These are phyloP conservation scores for Phlogophora meticulosa DNA, from an alignment of 2,888 invertebrate species.

Conservation along the genomic window DNA sequence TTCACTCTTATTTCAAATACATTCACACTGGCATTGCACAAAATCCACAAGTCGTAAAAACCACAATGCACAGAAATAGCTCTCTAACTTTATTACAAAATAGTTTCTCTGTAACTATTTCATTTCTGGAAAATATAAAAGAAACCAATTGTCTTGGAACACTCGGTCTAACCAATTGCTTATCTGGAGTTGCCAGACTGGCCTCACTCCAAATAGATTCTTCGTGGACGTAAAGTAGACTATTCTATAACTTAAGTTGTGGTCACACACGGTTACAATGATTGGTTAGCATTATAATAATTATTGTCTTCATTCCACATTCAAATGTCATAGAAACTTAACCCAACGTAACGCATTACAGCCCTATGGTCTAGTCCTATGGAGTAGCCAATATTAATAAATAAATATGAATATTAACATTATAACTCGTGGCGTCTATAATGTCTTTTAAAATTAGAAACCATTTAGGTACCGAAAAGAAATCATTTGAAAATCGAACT, in stretches of 20 bases:
- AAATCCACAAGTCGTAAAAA: not conserved
- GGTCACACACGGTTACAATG: slow-evolving; percentile 21
- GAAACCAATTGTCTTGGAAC: slow-evolving; percentile 77
- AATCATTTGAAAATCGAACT: no score
- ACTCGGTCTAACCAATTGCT: slow-evolving; percentile 76
- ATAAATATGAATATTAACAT: no score
- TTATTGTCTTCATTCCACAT: no score
- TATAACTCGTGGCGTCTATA: no score
- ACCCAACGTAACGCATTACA: no score
- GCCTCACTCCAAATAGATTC: slow-evolving; percentile 80
- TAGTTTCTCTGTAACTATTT: slow-evolving; percentile 53
- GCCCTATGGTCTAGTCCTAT: no score
- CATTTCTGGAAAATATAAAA: slow-evolving; percentile 73
- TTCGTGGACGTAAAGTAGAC: slow-evolving; percentile 66
- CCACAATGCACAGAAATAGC: slow-evolving; percentile 29
- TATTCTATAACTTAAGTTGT: slow-evolving; percentile 63
- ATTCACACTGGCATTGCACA: not conserved
- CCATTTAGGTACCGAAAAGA: no score
- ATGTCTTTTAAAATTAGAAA: no score
- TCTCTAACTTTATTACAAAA: slow-evolving; percentile 50
- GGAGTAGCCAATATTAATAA: no score
- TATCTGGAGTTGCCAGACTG: slow-evolving; percentile 76
- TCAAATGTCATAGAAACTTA: no score
- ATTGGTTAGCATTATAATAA: slow-evolving; percentile 3
- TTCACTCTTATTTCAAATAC: not conserved